These are phyloP conservation scores for Eleginops maclovinus DNA, from an alignment of 2,113 vertebrate species.

Conservation along the genomic window DNA sequence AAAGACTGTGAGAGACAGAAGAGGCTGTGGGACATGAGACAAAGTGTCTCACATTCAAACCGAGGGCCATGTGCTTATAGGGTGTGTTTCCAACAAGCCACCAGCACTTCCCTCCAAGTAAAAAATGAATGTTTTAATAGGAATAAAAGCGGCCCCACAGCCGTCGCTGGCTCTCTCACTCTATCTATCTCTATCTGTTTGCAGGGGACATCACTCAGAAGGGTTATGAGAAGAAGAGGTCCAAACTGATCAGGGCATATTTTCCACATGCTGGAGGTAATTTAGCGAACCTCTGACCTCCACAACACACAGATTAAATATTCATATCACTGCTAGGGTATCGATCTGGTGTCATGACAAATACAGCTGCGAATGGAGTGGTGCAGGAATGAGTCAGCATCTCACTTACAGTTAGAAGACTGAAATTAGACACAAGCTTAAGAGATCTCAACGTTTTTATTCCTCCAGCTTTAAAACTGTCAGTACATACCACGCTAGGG, in stretches of 20 bases:
- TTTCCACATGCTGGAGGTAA: conserved; percentile 88
- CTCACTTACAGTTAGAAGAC: no score
- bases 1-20: conserved; percentile 65
- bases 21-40: conserved; percentile 16
- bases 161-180: conserved; percentile 71
- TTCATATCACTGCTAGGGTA: conserved; percentile 5
- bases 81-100: background rate
- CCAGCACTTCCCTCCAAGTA: background rate
- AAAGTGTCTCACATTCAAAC: background rate
- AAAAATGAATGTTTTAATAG: no score
- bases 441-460: no score
- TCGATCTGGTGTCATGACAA: conserved; percentile 48
- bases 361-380: conserved; percentile 18
- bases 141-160: no score
- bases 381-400: no score
- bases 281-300: conserved; percentile 77
- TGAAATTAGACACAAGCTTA: no score
- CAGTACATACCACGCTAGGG: no score
- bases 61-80: background rate
- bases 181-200: conserved; percentile 76
- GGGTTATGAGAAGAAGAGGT: conserved; percentile 98
- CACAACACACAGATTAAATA: conserved; percentile 33
- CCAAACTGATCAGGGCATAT: conserved; percentile 95
- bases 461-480: no score
- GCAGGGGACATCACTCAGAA: conserved; percentile 98